Evolutionary conservation across 2,888 invertebrate species (phyloP).

Genomic region (Agriopis aurantiaria): DNA sequence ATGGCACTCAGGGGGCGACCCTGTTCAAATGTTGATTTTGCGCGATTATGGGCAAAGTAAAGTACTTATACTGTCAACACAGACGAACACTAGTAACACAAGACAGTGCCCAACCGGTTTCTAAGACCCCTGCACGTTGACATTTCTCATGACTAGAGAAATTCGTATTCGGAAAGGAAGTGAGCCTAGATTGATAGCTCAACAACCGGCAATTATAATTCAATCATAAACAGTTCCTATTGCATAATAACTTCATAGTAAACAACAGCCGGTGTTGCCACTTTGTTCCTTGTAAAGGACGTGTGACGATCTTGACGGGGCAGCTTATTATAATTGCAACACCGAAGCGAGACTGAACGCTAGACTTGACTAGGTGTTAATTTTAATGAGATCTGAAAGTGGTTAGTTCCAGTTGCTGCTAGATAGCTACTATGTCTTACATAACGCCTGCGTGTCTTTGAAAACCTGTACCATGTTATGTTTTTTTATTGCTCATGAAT

Average conservation of each 20-base stretch:
- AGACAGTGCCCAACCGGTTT: conserved; percentile 62
- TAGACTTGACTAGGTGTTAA: conserved; percentile 59
- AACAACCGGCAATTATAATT: conserved; percentile 69
- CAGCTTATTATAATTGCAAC: conserved; percentile 69
- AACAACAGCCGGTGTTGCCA: conserved; percentile 39
- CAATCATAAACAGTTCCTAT: conserved; percentile 67
- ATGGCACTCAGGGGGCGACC: conserved; percentile 49
- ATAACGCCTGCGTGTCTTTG: conserved; percentile 39
- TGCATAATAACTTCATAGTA: conserved; percentile 56
- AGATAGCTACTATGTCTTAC: conserved; percentile 45
- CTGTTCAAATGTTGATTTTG: conserved; percentile 69
- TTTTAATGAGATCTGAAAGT: conserved; percentile 70
- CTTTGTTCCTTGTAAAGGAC: conserved; percentile 63
- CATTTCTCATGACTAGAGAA: conserved; percentile 75
- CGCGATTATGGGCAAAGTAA: conserved; percentile 63
- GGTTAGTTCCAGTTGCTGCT: conserved; percentile 47
- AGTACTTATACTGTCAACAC: conserved; percentile 66
- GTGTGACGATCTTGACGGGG: conserved; percentile 63
- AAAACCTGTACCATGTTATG: conserved; percentile 48
- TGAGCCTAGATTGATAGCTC: conserved; percentile 64
- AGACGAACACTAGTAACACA: conserved; percentile 52
- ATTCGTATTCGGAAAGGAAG: conserved; percentile 74
- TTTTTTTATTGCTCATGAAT: conserved; percentile 46
- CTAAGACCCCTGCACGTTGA: conserved; percentile 63
- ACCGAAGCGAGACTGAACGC: conserved; percentile 57